A percentile compares a stretch with the other conserved stretches of the same genome.
Evolutionary conservation across 2,797 vertebrate species (phyloP).

Genomic region (Ctenopoma multispine): DNA sequence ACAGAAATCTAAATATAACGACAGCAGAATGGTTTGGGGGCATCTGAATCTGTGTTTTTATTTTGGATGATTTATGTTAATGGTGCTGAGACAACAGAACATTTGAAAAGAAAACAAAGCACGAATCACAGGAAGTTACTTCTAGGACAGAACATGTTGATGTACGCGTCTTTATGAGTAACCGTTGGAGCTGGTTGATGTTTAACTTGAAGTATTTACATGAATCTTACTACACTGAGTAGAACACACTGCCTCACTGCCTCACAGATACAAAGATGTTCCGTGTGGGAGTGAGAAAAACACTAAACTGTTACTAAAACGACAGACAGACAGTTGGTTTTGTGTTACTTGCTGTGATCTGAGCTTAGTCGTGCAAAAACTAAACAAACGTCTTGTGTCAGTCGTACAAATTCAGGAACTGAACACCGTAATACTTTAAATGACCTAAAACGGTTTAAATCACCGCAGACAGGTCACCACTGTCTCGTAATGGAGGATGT

Average conservation of each 20-base stretch:
- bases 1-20: conserved; percentile 24
- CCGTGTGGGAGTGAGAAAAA: neutral
- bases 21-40: conserved; percentile 1
- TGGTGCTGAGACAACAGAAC: neutral
- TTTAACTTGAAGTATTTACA: conserved; percentile 1
- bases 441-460: neutral
- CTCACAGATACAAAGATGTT: conserved; percentile 19
- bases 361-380: neutral
- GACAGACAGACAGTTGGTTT: neutral
- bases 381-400: neutral
- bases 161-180: conserved; percentile 12
- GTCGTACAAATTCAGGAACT: neutral
- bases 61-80: conserved; percentile 21
- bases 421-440: neutral
- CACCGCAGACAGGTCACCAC: neutral
- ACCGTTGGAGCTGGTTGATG: neutral
- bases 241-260: neutral
- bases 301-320: conserved; percentile 1
- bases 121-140: conserved; percentile 2
- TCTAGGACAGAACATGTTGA: neutral
- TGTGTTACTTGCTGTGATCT: neutral
- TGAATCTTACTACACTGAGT: neutral
- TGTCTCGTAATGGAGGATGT: neutral
- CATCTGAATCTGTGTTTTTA: conserved; percentile 6
- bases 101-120: conserved; percentile 14